These are phyloP conservation scores for Crioceris asparagi DNA, from an alignment of 2,888 invertebrate genomes.

Conservation along the genomic window DNA sequence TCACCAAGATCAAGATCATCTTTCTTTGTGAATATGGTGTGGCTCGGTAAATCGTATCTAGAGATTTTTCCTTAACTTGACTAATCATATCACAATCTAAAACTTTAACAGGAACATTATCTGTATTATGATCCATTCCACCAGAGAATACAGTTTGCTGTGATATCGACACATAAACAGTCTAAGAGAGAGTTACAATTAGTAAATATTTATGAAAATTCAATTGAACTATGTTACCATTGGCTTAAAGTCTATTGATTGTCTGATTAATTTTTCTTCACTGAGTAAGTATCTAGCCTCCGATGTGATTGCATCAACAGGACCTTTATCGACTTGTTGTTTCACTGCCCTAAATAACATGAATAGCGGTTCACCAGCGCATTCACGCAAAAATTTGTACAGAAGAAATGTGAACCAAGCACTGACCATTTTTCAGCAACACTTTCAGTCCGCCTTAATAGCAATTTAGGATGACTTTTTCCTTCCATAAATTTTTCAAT, in stretches of 20 bases:
- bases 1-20: slow-evolving; percentile 90
- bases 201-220: neutral
- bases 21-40: slow-evolving; percentile 90
- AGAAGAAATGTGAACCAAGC: slow-evolving; percentile 99
- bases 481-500: slow-evolving; percentile 98
- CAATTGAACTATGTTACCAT: slow-evolving; percentile 44
- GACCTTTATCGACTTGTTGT: slow-evolving; percentile 99
- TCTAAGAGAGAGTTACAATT: slow-evolving; percentile 39
- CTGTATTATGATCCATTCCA: slow-evolving; percentile 78
- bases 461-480: slow-evolving; percentile 89
- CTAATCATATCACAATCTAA: slow-evolving; percentile 98
- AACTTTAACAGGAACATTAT: slow-evolving; percentile 91
- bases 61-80: slow-evolving; percentile 96
- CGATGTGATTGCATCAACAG: slow-evolving; percentile 93
- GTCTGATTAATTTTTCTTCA: slow-evolving; percentile 97
- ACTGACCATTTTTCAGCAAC: slow-evolving; percentile 98
- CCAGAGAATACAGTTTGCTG: slow-evolving; percentile 83
- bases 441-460: slow-evolving; percentile 90
- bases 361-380: slow-evolving; percentile 96
- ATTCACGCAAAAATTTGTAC: slow-evolving; percentile 95
- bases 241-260: slow-evolving; percentile 93
- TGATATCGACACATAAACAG: slow-evolving; percentile 86
- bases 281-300: slow-evolving; percentile 97
- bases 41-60: slow-evolving; percentile 95
- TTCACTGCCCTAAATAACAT: slow-evolving; percentile 98